A percentile compares a stretch with the other conserved stretches of the same genome.
Evolutionary conservation across 2,888 invertebrate genomes (phyloP).

Genomic region (Rhingia rostrata): DNA sequence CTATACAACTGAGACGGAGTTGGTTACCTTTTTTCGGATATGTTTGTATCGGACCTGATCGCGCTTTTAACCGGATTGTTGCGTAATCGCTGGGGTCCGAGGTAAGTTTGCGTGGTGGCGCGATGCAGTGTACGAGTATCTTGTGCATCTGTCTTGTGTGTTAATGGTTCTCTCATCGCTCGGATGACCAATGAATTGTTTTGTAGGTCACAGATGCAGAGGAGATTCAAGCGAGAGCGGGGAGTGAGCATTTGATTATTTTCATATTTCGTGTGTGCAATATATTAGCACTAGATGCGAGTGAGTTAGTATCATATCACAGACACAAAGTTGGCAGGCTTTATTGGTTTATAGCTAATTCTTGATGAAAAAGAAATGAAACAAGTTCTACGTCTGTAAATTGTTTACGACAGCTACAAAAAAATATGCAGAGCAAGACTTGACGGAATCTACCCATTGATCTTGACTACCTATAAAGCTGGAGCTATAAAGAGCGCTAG

Average conservation of each 20-base stretch:
- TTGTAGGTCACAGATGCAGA: conserved; percentile 79
- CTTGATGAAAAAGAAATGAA: no score
- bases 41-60: conserved; percentile 59
- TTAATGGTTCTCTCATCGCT: conserved; percentile 76
- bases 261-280: conserved; percentile 1
- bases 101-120: conserved; percentile 58
- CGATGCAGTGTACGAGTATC: conserved; percentile 15
- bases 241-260: conserved; percentile 9
- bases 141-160: conserved; percentile 55
- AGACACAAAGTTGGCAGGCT: background rate
- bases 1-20: conserved; percentile 9
- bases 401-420: no score
- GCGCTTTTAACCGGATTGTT: conserved; percentile 70
- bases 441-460: no score
- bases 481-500: no score
- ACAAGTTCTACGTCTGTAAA: no score
- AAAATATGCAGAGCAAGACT: no score
- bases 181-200: conserved; percentile 81
- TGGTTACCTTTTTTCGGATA: conserved; percentile 36
- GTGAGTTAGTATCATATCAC: background rate
- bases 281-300: background rate
- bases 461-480: no score
- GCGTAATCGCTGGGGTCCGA: conserved; percentile 52
- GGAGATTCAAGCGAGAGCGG: background rate
- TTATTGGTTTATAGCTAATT: no score